Base-by-base conservation (phyloP, 2,113 vertebrate species). In the Panthera leo region DNA sequence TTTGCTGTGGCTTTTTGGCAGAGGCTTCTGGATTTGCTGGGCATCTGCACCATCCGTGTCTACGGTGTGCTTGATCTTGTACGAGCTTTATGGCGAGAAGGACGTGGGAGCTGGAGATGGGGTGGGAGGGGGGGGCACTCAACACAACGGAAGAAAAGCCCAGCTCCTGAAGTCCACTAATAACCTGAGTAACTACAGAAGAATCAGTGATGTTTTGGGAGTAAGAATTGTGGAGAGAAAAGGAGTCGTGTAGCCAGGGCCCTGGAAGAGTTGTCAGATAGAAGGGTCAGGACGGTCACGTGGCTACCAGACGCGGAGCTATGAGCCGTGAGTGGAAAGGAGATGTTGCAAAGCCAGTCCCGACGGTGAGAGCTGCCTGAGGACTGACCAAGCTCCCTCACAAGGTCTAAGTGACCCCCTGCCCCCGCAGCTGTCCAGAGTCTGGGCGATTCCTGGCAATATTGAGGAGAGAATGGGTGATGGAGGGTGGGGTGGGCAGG, bases 291-390 rank as follows among this genome's bases (percentile, higher is more conserved):
- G 36, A 5, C 11, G 1, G 5, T 3, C 3, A 1, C 11, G 36
- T 67, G 85, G 55, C 70, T n/a, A 14, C 31, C 7, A 9, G 58
- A 73, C 45, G 31, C 18, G 23, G 55, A 83, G 31, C 45, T 3
- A 0, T 13, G 70, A 87, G 21, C 18, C 0, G 0, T 0, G n/a
- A 51, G 39, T 16, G 87, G 71, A 14, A 16, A 39, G 21, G 18
- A 36, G 19, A 18, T 1, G 31, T 11, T 31, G 67, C 68, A 53
- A 70, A 48, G 61, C 21, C 5, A 12, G 10, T 2, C 36, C 73
- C 16, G 48, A 18, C 14, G 0, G 12, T 42, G 15, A 21, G 29
- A 25, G 21, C n/a, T 27, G 5, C 36, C 51, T 7, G 34, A 15
- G 51, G 34, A 23, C 5, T 0, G 79, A 16, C 14, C 1, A 2